Evolutionary conservation across 2,113 vertebrate genomes (phyloP), one percentile per base, ranked within the genome.

Genomic region (Phrynosoma platyrhinos): DNA sequence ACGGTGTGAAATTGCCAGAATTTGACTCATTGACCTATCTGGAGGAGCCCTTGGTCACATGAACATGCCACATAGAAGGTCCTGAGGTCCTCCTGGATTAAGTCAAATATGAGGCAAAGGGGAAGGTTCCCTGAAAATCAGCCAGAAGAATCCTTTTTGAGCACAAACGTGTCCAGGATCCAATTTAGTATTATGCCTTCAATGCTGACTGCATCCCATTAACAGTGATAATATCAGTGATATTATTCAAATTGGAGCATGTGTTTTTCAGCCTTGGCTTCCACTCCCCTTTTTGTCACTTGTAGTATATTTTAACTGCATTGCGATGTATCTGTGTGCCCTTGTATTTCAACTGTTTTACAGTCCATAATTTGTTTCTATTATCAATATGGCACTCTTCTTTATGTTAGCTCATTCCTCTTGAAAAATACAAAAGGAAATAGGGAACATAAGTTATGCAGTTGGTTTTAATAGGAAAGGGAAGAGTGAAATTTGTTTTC

Each of bases 361-460:
- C 42, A 64, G 9, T 53, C 36, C 27, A 52, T 81, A 36, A 66
- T 79, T 32, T 69, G n/a, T 80, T 87, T n/a, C 3, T 64, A 1
- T 10, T 90, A 5, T 84, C 79, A 84, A 18, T 80, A 74, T 85
- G 84, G 90, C 7, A 13, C 79, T 86, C 36, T 83, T 82, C 58
- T 12, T 55, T 9, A 58, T 66, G 52, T 83, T 79, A 90, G 27
- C 18, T 52, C 72, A 92, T 87, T 74, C 36, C 74, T 53, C 36
- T 55, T 90, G 75, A 90, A 88, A 83, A 89, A 88, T 83, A 32
- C 85, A 87, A 76, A 84, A 42, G 72, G 53, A 90, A 84, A 40
- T 47, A 9, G 4, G 10, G 53, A 83, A 42, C 20, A 80, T 91
- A 88, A 89, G 79, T 77, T 89, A 64, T 4, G 72, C 27, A 2